phyloP scores from a whole-genome alignment of 1,140 invertebrate genomes.

The Drosophila ironensis region DNA sequence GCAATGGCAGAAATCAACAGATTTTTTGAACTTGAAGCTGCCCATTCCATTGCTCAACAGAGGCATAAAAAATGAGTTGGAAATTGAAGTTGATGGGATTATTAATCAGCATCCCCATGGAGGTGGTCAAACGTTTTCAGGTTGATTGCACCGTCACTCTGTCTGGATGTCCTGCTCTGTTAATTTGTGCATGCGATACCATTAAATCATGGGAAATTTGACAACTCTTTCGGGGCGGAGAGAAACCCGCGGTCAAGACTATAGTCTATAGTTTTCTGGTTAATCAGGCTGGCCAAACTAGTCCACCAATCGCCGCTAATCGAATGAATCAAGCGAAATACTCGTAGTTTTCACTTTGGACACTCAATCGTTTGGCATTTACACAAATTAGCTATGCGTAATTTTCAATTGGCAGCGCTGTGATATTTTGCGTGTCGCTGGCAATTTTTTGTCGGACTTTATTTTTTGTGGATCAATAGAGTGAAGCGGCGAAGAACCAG shows the following conservation, averaged over 20 bases:
- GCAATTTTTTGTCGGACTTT: background rate
- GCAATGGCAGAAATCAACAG: too few species aligned
- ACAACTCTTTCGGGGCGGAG: background rate
- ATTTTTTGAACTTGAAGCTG: too few species aligned
- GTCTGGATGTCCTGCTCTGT: slow-evolving; percentile 14
- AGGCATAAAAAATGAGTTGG: background rate
- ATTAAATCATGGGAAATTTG: slow-evolving; percentile 24
- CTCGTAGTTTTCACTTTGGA: slow-evolving; percentile 49
- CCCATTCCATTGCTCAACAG: too few species aligned
- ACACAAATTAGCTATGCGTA: slow-evolving; percentile 50
- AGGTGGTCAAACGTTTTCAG: too few species aligned
- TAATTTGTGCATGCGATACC: slow-evolving; percentile 12
- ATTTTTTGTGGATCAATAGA: background rate
- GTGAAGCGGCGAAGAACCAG: slow-evolving; percentile 3
- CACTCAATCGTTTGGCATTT: slow-evolving; percentile 44
- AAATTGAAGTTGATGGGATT: background rate
- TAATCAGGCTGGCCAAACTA: slow-evolving; percentile 52
- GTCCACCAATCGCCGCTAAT: slow-evolving; percentile 21
- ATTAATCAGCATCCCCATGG: background rate
- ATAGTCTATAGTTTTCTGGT: slow-evolving; percentile 10
- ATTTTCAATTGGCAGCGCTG: slow-evolving; percentile 54
- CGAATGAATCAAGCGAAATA: slow-evolving; percentile 23
- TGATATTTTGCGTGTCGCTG: slow-evolving; percentile 7
- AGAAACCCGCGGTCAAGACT: too few species aligned
- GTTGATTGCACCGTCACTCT: too few species aligned